Percentiles rank a stretch among this genome's conserved stretches.
Evolutionary conservation across 1,140 invertebrate genomes (phyloP).

Genomic region (Metaphire vulgaris): DNA sequence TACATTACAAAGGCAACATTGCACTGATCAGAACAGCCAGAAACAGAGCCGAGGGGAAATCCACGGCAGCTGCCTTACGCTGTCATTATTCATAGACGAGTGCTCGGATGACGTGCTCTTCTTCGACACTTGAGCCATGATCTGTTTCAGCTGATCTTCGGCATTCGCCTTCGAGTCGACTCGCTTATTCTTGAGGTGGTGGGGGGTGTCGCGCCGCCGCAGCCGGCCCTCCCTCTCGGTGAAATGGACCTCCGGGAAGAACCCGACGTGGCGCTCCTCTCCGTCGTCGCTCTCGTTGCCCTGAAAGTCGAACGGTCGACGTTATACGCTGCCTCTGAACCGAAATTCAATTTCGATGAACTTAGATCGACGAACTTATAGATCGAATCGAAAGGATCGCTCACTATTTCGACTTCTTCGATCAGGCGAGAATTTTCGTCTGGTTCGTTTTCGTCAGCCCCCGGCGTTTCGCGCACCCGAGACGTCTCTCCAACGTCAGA

Average conservation of each 20-base stretch:
- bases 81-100: background rate
- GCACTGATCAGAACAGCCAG: no score
- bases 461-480: no score
- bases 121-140: slow-evolving; percentile 39
- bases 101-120: background rate
- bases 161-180: slow-evolving; percentile 52
- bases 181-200: slow-evolving; percentile 95
- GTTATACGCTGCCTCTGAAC: no score
- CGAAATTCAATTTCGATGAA: no score
- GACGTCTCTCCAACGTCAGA: no score
- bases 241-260: slow-evolving; percentile 52
- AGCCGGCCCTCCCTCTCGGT: slow-evolving; percentile 57
- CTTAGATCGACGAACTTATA: no score
- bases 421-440: background rate
- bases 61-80: no score
- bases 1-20: no score
- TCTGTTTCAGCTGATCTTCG: slow-evolving; percentile 32
- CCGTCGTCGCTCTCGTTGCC: slow-evolving; percentile 1
- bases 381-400: no score
- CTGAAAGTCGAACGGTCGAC: no score
- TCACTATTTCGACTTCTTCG: background rate
- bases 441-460: background rate
- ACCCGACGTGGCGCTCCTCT: slow-evolving; percentile 60
- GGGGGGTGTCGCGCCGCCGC: slow-evolving; percentile 85
- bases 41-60: no score